Base-by-base conservation (phyloP, 1,140 invertebrate genomes). In the Meteorus sp. region DNA sequence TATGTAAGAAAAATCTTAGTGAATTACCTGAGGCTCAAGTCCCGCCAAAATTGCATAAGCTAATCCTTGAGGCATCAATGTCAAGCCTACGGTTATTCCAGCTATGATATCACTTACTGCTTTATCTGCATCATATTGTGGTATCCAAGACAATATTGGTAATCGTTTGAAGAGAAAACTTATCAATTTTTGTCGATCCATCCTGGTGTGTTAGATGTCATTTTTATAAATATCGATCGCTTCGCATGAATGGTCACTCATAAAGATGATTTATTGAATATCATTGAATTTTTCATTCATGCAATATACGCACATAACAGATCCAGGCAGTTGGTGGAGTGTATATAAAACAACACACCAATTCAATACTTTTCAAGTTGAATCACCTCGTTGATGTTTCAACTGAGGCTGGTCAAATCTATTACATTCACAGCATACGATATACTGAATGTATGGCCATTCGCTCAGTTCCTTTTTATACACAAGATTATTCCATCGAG, bases 61-160 rank as follows among this genome's bases (percentile, higher is more conserved):
- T 53, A 95, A 75, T 41, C 89, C 91, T 73, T 96, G 93, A 0
- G 93, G 93, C 79, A 95, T 89, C 20, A 95, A 91, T 1, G 92
- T 94, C 5, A 95, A 81, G 0, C 91, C 93, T 1, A 95, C 92
- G 11, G 93, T 91, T 37, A 91, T 78, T 3, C 93, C 93, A 4
- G 93, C 92, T 66, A 93, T 90, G 15, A 87, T 67, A 77, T 93
- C 91, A 11, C 87, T 85, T 4, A 91, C 63, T 7, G 88, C 82
- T 74, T 90, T 88, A 57, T 89, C 84, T 0, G 83, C 81, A 60
- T 86, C 84, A 71, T 93, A 93, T 25, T 85, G 81, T 1, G 88
- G 85, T 8, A 89, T 74, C 89, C 90, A 92, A 61, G 80, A 81
- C 0, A 86, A 39, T 43, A 89, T 86, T 2, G 88, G 88, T 17